These are phyloP conservation scores for Chaetodon trifasciatus DNA, from an alignment of 2,797 vertebrate genomes.

Conservation along the genomic window DNA sequence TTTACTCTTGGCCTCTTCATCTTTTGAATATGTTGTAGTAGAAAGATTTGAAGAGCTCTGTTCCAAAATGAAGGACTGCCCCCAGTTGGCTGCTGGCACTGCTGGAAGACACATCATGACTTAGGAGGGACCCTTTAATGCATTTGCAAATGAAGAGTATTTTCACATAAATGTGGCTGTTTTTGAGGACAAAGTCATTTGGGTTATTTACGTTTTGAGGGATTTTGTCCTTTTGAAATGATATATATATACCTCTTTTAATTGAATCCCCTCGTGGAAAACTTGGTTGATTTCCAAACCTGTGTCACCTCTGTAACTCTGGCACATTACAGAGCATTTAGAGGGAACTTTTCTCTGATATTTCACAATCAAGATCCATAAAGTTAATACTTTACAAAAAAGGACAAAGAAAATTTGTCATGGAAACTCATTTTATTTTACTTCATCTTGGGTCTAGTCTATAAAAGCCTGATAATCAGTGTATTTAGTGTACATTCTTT, in stretches of 20 bases:
- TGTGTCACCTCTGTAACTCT: not conserved
- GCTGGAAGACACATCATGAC: not conserved
- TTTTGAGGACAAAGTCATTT: slow-evolving; percentile 17
- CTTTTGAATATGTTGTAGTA: slow-evolving; percentile 37
- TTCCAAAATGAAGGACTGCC: not conserved
- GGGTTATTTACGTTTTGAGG: not conserved
- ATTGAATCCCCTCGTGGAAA: slow-evolving; percentile 5
- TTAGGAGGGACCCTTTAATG: not conserved
- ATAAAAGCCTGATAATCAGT: not conserved
- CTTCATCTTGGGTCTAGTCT: not conserved
- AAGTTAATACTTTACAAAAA: not conserved
- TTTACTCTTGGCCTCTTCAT: slow-evolving; percentile 49
- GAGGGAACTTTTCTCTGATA: not conserved
- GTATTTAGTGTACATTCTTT: not conserved
- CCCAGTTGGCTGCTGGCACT: not conserved
- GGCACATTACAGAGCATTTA: not conserved
- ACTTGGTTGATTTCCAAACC: not conserved
- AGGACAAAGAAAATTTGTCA: not conserved
- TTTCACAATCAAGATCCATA: not conserved
- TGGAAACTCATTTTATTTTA: not conserved
- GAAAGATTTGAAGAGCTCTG: slow-evolving; percentile 12
- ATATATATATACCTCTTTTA: not conserved
- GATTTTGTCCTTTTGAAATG: not conserved
- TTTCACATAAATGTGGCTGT: not conserved
- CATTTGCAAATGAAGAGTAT: not conserved